Evolutionary conservation across 1,140 invertebrate species (phyloP).

Genomic region (Drosophila nigrodunni): DNA sequence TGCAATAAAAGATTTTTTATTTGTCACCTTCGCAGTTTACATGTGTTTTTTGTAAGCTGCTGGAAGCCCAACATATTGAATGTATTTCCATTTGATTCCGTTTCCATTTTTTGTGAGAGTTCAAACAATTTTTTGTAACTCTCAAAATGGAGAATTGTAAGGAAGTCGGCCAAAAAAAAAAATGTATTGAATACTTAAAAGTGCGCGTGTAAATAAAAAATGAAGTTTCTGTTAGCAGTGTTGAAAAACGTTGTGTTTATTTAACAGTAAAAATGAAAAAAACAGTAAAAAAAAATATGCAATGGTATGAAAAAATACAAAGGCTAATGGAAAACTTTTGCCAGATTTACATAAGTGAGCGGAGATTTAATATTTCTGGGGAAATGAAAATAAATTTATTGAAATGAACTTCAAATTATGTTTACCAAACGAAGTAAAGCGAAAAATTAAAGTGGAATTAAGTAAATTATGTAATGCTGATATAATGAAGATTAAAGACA

Average conservation of each 20-base stretch:
- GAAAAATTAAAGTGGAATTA: not conserved
- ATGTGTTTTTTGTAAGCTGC: not conserved
- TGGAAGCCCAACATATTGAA: constrained; percentile 14
- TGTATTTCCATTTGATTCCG: not conserved
- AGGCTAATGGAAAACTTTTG: constrained; percentile 21
- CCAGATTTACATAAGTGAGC: constrained; percentile 3
- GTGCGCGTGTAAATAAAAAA: constrained; percentile 33
- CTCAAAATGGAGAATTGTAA: constrained; percentile 1
- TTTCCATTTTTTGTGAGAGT: constrained; percentile 5
- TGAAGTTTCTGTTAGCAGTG: constrained; percentile 10
- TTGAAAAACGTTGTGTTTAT: constrained; percentile 36
- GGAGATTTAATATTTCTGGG: not conserved
- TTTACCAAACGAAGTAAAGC: not conserved
- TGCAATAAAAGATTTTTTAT: constrained; percentile 3
- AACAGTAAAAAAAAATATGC: constrained; percentile 41
- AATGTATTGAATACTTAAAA: constrained; percentile 40
- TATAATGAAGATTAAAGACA: constrained; percentile 27
- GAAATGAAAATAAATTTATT: not conserved
- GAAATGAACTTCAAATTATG: not conserved
- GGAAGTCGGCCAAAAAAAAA: constrained; percentile 19
- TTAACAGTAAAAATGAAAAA: constrained; percentile 40
- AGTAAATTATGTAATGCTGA: not conserved
- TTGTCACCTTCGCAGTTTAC: constrained; percentile 16
- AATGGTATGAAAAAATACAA: constrained; percentile 17
- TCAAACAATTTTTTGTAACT: constrained; percentile 14